Conservation (phyloP, 2,113 vertebrate genomes). For the Vicugna pacos region DNA sequence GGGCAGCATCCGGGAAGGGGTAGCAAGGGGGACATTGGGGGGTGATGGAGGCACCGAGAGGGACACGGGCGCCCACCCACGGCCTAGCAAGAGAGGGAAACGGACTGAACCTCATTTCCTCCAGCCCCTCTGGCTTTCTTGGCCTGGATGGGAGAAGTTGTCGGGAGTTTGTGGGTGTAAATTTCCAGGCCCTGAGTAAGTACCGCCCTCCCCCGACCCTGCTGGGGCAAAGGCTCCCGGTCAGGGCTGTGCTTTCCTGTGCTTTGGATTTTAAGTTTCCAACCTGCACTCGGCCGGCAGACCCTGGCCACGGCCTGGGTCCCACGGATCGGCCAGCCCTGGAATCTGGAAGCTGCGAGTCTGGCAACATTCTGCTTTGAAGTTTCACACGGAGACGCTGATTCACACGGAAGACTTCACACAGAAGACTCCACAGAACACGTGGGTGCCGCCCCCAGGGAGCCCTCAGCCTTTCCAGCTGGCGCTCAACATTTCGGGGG, state of each 20-base stretch:
- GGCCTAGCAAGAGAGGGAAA: rapidly evolving
- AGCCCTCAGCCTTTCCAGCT: rapidly evolving
- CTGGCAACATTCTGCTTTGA: background rate
- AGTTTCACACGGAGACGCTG: rapidly evolving
- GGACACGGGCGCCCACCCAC: background rate
- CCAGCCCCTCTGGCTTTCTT: too few species aligned
- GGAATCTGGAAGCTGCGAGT: rapidly evolving
- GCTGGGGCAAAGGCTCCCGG: background rate
- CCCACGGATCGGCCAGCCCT: rapidly evolving
- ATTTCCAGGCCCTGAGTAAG: background rate
- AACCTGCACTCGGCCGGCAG: rapidly evolving
- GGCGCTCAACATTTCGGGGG: rapidly evolving
- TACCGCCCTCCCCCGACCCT: rapidly evolving
- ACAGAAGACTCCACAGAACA: rapidly evolving
- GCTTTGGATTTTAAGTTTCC: background rate
- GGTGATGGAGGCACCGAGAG: background rate
- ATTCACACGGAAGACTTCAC: background rate
- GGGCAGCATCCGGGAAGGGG: rapidly evolving
- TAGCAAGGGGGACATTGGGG: background rate
- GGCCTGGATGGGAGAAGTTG: rapidly evolving
- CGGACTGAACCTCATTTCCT: rapidly evolving
- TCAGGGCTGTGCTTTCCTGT: too few species aligned
- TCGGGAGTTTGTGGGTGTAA: rapidly evolving
- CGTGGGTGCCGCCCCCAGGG: rapidly evolving
- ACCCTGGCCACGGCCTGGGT: rapidly evolving